Evolutionary conservation across 2,888 invertebrate species (phyloP).

Genomic region (Hypolimnas misippus): DNA sequence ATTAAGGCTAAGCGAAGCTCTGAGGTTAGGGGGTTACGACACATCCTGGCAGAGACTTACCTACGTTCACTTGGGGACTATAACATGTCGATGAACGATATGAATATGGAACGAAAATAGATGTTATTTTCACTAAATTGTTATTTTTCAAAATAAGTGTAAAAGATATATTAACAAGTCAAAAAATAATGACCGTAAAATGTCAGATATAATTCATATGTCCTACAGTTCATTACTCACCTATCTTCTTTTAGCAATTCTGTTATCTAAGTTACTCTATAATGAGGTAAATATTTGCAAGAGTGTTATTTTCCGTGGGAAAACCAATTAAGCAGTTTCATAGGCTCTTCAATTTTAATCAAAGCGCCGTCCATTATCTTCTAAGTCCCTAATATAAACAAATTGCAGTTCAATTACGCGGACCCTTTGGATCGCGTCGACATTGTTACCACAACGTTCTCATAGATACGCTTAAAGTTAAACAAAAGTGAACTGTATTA

Average conservation of each 20-base stretch:
- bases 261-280: neutral
- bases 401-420: conserved; percentile 69
- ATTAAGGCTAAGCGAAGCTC: no score
- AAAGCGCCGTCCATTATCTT: conserved; percentile 57
- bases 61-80: no score
- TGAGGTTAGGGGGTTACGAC: no score
- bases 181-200: no score
- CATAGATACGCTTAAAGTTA: conserved; percentile 16
- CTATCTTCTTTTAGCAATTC: no score
- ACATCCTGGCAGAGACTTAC: no score
- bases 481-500: conserved; percentile 46
- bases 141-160: no score
- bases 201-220: neutral
- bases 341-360: conserved; percentile 48
- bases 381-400: conserved; percentile 59
- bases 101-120: no score
- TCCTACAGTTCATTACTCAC: no score
- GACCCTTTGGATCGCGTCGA: conserved; percentile 59
- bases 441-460: conserved; percentile 53
- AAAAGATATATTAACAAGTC: no score
- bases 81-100: no score
- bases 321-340: conserved; percentile 41
- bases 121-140: no score
- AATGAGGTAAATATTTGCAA: conserved; percentile 19
- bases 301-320: conserved; percentile 41